Conservation (phyloP, 2,113 vertebrate genomes). For the Oplegnathus fasciatus region DNA sequence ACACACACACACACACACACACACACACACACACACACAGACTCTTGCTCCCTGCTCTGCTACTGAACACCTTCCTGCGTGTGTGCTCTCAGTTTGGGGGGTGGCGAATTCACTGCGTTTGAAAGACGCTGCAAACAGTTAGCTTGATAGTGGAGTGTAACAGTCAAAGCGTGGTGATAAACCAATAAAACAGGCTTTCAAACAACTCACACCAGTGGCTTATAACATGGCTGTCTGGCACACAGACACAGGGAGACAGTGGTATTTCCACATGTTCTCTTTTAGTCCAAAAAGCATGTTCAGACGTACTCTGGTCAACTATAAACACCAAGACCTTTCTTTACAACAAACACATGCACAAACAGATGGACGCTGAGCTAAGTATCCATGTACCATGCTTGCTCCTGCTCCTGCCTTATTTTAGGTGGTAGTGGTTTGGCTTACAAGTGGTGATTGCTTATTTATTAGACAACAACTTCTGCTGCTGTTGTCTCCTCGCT, state of each 20-base stretch:
- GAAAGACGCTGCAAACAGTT: neutral
- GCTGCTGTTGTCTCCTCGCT: neutral
- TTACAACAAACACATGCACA: conserved; percentile 4
- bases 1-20: neutral
- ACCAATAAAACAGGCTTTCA: neutral
- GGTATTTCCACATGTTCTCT: neutral
- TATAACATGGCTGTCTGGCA: neutral
- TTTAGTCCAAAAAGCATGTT: neutral
- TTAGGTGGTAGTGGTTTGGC: too few species aligned
- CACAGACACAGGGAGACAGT: neutral
- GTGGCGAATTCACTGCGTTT: neutral
- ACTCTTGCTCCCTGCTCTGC: neutral
- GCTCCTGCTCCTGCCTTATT: neutral
- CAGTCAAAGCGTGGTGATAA: neutral
- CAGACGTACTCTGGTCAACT: neutral
- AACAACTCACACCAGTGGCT: neutral
- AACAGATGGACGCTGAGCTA: too few species aligned
- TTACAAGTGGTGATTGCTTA: neutral
- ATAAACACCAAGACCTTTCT: neutral
- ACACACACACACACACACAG: neutral
- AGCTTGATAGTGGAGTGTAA: neutral
- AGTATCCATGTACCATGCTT: neutral
- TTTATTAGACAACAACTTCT: neutral
- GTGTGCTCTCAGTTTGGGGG: neutral
- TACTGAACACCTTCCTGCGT: neutral